Evolutionary conservation across 1,140 invertebrate species (phyloP), one percentile per base, ranked within the genome.

Genomic region (Leptinotarsa texana): DNA sequence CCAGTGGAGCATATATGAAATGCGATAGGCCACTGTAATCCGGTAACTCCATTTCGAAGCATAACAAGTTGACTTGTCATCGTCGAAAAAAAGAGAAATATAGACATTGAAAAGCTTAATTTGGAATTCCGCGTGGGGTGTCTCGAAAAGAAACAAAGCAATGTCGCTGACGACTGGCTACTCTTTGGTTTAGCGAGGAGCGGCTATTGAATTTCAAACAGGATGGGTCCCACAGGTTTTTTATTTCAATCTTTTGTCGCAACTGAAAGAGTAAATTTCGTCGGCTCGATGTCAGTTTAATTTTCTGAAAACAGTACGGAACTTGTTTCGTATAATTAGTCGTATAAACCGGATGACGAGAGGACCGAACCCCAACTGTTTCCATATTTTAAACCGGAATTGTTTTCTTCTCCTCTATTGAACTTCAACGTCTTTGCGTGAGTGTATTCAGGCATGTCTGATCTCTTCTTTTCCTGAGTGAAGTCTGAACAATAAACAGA

Each of bases 71-170:
- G 22, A 33, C 65, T 67, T 67, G 24, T 42, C 42, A 24, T 42
- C 42, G 15, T 42, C 13, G 63, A 13, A 63, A 63, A 67, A 42
- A 67, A 67, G 27, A 67, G 24, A 67, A 27, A 33, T 67, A 42
- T 67, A 42, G 65, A 67, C 65, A 67, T 42, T 22, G 65, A 67
- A 42, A 42, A 67, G 65, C 65, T 67, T 67, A 67, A 67, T 67
- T 67, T 67, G 24, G 22, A 67, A 67, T 42, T 24, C 65, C 42
- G 65, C 65, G 42, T 42, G 65, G 65, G 65, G 65, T 22, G 63
- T 22, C 18, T 18, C 21, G 63, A 24, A 67, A 33, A 33, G 65
- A 67, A 67, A 67, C 65, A 67, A 33, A 67, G 65, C 51, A 15
- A 57, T 57, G 51, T 57, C 51, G 51, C 51, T 57, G 51, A 57